Percentiles rank a stretch among this genome's conserved stretches.
Evolutionary conservation across 2,113 vertebrate genomes (phyloP).

Genomic region (Amazona vittata): DNA sequence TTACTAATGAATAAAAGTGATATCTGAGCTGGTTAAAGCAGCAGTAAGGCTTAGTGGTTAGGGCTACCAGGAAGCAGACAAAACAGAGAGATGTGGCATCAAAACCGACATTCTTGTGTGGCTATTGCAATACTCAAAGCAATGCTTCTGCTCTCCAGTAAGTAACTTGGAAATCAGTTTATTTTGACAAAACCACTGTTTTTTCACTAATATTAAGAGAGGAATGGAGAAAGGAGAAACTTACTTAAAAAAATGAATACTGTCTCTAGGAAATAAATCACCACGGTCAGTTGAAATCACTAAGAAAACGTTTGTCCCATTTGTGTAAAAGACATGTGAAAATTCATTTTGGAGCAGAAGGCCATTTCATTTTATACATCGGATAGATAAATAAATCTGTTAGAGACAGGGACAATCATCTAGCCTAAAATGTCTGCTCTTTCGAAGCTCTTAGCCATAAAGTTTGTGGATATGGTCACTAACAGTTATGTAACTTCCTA

Average conservation of each 20-base stretch:
- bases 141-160: neutral
- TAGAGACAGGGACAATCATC: neutral
- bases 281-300: neutral
- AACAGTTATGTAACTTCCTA: neutral
- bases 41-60: neutral
- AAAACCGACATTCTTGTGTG: neutral
- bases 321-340: neutral
- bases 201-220: neutral
- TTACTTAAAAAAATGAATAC: neutral
- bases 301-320: neutral
- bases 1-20: neutral
- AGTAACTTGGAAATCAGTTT: neutral
- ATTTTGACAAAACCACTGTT: neutral
- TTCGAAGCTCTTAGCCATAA: neutral
- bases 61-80: neutral
- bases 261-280: neutral
- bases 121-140: neutral
- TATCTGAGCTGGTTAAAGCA: neutral
- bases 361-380: neutral
- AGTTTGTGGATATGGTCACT: neutral
- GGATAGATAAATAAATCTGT: neutral
- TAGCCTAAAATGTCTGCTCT: neutral
- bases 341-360: neutral
- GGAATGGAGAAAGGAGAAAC: neutral
- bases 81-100: neutral